Percentiles rank a stretch among this genome's conserved stretches.
Evolutionary conservation across 1,140 invertebrate species (phyloP).

Genomic region (Lasioglossum baleicum): DNA sequence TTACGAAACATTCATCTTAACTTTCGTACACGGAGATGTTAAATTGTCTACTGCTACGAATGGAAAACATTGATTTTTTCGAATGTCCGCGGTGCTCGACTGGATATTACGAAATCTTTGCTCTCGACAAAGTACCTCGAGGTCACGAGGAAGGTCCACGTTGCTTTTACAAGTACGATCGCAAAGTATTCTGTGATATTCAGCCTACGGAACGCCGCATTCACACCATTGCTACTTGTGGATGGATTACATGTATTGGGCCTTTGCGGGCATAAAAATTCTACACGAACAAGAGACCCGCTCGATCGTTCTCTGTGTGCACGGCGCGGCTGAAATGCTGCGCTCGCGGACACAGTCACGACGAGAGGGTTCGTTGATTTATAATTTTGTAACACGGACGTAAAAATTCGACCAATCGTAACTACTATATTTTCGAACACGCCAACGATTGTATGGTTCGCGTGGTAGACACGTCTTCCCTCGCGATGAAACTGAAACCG

Average conservation of each 20-base stretch:
- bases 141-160: background rate
- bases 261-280: conserved; percentile 75
- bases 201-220: conserved; percentile 63
- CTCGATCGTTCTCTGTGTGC: conserved; percentile 37
- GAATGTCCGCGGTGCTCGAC: conserved; percentile 64
- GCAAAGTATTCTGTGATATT: conserved; percentile 66
- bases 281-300: conserved; percentile 71
- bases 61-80: conserved; percentile 78
- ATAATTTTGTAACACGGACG: conserved; percentile 34
- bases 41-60: conserved; percentile 72
- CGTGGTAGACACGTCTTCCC: background rate
- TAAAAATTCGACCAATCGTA: conserved; percentile 18
- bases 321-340: too few species aligned
- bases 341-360: background rate
- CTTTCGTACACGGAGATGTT: conserved; percentile 74
- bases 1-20: conserved; percentile 68
- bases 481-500: background rate
- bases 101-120: conserved; percentile 61
- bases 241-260: conserved; percentile 77
- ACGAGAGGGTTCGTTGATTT: conserved; percentile 40
- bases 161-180: background rate
- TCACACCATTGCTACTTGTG: conserved; percentile 74
- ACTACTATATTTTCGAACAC: conserved; percentile 42
- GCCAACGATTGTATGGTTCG: conserved; percentile 29
- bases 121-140: background rate